Conservation (phyloP, 2,888 invertebrate genomes). For the Criorhina ranunculi region DNA sequence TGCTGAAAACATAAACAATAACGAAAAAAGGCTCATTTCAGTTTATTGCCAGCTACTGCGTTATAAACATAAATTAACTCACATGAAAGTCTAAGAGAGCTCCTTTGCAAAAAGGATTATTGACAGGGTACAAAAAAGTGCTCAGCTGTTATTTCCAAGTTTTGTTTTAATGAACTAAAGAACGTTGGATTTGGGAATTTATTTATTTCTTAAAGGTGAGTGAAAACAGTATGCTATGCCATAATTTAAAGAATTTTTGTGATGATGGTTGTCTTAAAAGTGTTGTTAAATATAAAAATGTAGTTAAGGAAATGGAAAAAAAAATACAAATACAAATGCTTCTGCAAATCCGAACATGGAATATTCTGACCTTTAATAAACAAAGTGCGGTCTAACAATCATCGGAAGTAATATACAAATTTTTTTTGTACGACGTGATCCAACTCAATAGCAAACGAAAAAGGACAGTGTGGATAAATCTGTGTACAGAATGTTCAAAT, state of each 20-base stretch:
- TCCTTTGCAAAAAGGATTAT: slow-evolving; percentile 8
- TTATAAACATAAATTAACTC: slow-evolving; percentile 9
- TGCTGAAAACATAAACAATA: slow-evolving; percentile 9
- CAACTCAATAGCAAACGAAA: too few species aligned
- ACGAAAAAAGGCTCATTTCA: not conserved
- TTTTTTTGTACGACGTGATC: too few species aligned
- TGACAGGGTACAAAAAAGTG: not conserved
- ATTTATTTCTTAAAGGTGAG: not conserved
- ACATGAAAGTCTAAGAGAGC: not conserved
- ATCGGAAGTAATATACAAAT: too few species aligned
- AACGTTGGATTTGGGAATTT: slow-evolving; percentile 23
- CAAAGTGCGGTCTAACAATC: too few species aligned
- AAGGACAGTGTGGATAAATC: too few species aligned
- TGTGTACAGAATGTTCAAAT: too few species aligned
- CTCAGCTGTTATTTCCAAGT: not conserved
- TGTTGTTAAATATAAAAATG: too few species aligned
- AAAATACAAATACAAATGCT: too few species aligned
- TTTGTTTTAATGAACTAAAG: not conserved
- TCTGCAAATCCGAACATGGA: too few species aligned
- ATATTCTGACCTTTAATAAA: too few species aligned
- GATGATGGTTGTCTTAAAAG: too few species aligned
- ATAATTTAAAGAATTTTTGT: not conserved
- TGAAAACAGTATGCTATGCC: not conserved
- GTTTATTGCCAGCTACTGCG: not conserved
- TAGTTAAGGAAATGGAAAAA: too few species aligned